Evolutionary conservation across 2,888 invertebrate species (phyloP), one percentile per base, ranked within the genome.

Genomic region (Exephanes ischioxanthus): DNA sequence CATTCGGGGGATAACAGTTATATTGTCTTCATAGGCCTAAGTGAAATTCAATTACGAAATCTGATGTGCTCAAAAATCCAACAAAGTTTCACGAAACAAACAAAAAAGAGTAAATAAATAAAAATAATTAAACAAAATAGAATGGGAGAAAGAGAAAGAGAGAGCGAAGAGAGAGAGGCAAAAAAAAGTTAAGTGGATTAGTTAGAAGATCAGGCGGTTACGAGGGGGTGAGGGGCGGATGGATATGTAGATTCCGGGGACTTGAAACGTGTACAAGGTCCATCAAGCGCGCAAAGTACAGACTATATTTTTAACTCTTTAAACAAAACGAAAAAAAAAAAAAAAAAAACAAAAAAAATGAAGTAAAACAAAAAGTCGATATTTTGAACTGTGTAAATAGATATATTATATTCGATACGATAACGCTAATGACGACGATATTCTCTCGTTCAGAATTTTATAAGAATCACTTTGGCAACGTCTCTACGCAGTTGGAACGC

Each of bases 241-340:
- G 84, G 82, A 84, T 86, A 85, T 85, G 83, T 84, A 80, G 67
- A 85, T 70, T 90, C 88, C 88, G 88, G 89, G 90, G 88, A 89
- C 88, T 90, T 87, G 88, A 87, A 86, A 88, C 82, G 86, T 88
- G 89, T 72, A 86, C 72, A 66, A 77, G 92, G 91, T 93, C 92
- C 92, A 92, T 92, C 92, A 91, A 89, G 92, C 92, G 93, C 91
- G 92, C 91, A 92, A 93, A 89, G 91, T 93, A 92, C 91, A 93
- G 89, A 93, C 91, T 94, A 94, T 94, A 94, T 94, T 94, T 94
- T 94, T 94, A 93, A 93, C 92, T 93, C 91, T 93, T 92, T 92
- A 92, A 93, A 93, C 90, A 87, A 92, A 91, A 51, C 30, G 63
- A 61, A 53, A 53, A 45, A 48, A 75, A 63, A 37, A 73, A 82